Base-by-base conservation (phyloP, 2,797 vertebrate genomes). In the Megaceryle alcyon region DNA sequence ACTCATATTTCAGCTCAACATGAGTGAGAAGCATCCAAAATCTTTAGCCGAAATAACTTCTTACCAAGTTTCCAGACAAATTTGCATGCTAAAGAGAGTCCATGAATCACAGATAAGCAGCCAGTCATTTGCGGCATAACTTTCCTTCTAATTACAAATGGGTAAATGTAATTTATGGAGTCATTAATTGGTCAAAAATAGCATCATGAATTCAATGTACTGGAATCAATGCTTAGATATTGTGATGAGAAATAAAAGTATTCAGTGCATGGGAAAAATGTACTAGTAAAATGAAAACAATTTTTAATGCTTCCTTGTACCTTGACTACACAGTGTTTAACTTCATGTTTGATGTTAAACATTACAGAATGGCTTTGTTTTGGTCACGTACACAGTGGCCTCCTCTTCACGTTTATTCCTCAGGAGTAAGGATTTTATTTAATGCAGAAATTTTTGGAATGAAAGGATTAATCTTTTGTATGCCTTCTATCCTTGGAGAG, bases 321-420 rank as follows among this genome's bases (percentile, higher is more conserved):
- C 80, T 78, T 41, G 66, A 87, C 93, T 87, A 88, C 35, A 6
- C n/a, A 46, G 60, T 2, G 33, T 48, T 88, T 56, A 69, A 82
- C 11, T 12, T 70, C 31, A 8, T 18, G 17, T 82, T 90, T 84
- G n/a, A 72, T 63, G 86, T 76, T 8, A 85, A 84, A 64, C 44
- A 25, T 59, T 54, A 35, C 31, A 64, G 77, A 82, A 75, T n/a
- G 63, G 39, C 37, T 96, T 86, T 66, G 80, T 63, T 95, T 65
- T 69, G 68, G 81, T 94, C 64, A 75, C 15, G 2, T 84, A 82
- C 26, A 75, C 46, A 16, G n/a, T 80, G 83, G 44, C 31, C 59
- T 96, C 80, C 57, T 94, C 89, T 96, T 91, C 92, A 82, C 86
- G 48, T 92, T 92, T 35, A 46, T 97, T 75, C 82, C 88, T 84